Evolutionary conservation across 2,113 vertebrate genomes (phyloP), one percentile per base, ranked within the genome.

Genomic region (Channa argus): DNA sequence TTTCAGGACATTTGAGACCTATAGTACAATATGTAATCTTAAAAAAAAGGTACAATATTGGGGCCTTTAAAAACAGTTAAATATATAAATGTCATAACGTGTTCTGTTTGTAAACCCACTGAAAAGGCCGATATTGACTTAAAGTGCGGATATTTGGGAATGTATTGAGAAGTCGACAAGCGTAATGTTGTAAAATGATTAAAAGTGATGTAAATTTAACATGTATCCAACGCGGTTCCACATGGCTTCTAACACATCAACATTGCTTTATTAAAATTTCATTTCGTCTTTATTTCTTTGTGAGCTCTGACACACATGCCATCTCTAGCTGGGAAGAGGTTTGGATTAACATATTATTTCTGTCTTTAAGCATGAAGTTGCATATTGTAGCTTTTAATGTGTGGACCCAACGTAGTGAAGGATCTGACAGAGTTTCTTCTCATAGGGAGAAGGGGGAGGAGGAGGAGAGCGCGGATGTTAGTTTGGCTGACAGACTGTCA

Each of bases 371-470:
- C 58, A 37, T 50, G 7, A 43, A 39, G n/a, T 73, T 68, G 13
- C 51, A 46, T 14, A 54, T 41, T 71, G 66, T 52, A 60, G 44
- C 13, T 63, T 39, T 55, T 47, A 71, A 51, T 50, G 12, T 59
- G 49, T 59, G 55, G 37, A 56, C 53, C 2, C 61, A 71, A 60
- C 59, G 49, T 37, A 33, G 72, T 38, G 62, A 69, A 47, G 39
- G 49, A 41, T 52, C 78, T 80, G 62, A 79, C 56, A 58, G 51
- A 11, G 10, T 66, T 71, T 79, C 71, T 75, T 68, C 43, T 84
- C 52, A 1, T 88, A 99, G 98, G 91, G 96, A 96, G 74, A 94
- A 96, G 77, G 95, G 98, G 91, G 96, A 96, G 74, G 94, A 96
- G 77, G 95, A 95, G 83, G 79, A 86, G 80, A 94, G 96, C 85